phyloP scores from a whole-genome alignment of 2,797 vertebrate species.

The Epinephelus malabaricus region DNA sequence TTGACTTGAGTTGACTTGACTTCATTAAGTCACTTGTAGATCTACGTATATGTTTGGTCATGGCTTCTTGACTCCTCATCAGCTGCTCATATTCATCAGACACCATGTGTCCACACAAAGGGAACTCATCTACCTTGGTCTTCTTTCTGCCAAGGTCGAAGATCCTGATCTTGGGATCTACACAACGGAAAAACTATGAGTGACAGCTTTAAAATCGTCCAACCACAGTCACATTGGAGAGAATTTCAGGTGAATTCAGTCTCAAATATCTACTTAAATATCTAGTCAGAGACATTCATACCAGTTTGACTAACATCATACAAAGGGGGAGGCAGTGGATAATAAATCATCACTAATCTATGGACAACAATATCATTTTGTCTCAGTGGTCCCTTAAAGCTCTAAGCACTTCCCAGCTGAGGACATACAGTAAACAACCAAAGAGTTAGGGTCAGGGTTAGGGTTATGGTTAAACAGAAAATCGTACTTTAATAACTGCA shows the following conservation, averaged over 20 bases:
- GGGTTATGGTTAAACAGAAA: no score
- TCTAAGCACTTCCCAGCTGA: constrained; percentile 82
- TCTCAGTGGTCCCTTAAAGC: constrained; percentile 91
- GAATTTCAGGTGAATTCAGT: background rate
- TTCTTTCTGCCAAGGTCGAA: constrained; percentile 96
- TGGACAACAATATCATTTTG: constrained; percentile 53
- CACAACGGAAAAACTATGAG: background rate
- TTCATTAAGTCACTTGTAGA: no score
- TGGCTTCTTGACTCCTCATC: constrained; percentile 82
- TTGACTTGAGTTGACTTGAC: no score
- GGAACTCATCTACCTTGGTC: constrained; percentile 95
- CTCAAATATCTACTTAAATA: background rate
- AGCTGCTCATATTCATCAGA: constrained; percentile 96
- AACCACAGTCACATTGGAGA: background rate
- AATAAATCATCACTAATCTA: background rate
- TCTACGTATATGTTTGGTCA: background rate
- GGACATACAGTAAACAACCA: constrained; percentile 89
- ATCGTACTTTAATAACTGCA: no score
- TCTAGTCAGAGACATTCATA: background rate
- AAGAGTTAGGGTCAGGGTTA: constrained; percentile 81
- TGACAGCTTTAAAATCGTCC: background rate
- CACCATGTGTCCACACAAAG: constrained; percentile 96
- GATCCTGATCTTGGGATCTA: constrained; percentile 96
- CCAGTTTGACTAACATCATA: background rate
- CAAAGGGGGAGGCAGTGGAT: no score